Percentiles rank a stretch among this genome's conserved stretches.
Evolutionary conservation across 35 echinoderm and acorn worm genomes (phyloP).

Genomic region (Ophioderma brevispina): DNA sequence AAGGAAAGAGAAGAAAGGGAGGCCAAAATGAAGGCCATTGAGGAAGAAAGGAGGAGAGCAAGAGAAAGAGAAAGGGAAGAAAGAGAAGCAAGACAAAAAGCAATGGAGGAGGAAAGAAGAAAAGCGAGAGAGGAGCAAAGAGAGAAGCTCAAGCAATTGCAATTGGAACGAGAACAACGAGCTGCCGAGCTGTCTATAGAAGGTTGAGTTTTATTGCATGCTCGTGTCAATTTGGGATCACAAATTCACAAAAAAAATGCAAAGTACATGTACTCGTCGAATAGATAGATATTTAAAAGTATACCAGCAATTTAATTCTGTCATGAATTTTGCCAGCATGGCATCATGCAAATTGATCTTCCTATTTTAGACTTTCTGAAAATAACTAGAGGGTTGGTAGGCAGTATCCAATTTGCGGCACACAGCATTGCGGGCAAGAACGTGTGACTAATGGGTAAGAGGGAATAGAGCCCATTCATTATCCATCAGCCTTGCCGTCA

Average conservation of each 20-base stretch:
- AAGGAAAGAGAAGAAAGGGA: slow-evolving; percentile 12
- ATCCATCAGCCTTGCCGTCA: background rate
- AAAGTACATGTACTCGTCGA: too few species aligned
- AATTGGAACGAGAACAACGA: slow-evolving; percentile 37
- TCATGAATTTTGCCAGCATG: too few species aligned
- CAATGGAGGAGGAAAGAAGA: slow-evolving; percentile 60
- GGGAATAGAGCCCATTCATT: background rate
- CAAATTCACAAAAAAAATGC: too few species aligned
- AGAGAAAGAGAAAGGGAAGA: slow-evolving; percentile 44
- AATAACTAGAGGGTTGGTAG: background rate
- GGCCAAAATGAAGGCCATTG: slow-evolving; percentile 7
- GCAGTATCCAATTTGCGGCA: background rate
- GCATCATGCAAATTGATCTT: too few species aligned
- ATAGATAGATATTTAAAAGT: too few species aligned
- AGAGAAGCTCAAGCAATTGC: slow-evolving; percentile 58
- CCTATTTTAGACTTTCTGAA: background rate
- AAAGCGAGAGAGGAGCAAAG: slow-evolving; percentile 52
- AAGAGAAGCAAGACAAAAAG: slow-evolving; percentile 22
- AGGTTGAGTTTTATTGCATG: slow-evolving; percentile 8
- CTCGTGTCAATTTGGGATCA: too few species aligned
- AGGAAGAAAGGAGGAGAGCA: slow-evolving; percentile 3
- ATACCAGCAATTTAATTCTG: too few species aligned
- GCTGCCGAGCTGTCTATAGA: background rate
- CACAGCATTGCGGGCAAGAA: background rate
- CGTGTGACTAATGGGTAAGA: background rate